A percentile compares a stretch with the other conserved stretches of the same genome.
These are phyloP conservation scores for Microcebus jonahi DNA, from an alignment of 2,113 vertebrate genomes.

Conservation along the genomic window DNA sequence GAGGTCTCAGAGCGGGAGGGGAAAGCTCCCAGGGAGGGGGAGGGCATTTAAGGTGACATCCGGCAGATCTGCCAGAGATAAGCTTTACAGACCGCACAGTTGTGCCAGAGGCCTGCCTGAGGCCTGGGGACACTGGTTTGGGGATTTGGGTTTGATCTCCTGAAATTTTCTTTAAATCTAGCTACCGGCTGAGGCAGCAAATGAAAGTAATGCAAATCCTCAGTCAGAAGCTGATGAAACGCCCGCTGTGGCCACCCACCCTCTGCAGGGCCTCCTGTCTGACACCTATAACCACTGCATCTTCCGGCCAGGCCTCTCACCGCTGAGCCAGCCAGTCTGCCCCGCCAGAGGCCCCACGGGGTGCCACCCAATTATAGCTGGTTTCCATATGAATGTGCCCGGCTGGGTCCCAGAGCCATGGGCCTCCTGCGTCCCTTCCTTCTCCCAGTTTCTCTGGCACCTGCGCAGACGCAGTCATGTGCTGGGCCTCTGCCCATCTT, in stretches of 20 bases:
- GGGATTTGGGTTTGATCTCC: slow-evolving; percentile 47
- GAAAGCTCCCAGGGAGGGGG: neutral
- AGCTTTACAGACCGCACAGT: neutral
- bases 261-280: neutral
- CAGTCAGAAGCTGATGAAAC: neutral
- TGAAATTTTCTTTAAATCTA: slow-evolving; percentile 63
- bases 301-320: neutral
- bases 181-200: neutral
- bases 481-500: neutral
- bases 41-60: neutral
- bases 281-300: slow-evolving; percentile 48
- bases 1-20: neutral
- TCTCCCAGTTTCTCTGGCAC: neutral
- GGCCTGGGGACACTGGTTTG: neutral
- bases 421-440: neutral
- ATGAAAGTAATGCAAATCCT: neutral
- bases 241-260: rapidly evolving
- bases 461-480: neutral
- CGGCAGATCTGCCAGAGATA: neutral
- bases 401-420: neutral
- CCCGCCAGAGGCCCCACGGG: rapidly evolving
- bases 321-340: neutral
- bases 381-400: neutral
- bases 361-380: neutral
- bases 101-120: neutral